Conservation (phyloP, 2,888 invertebrate species). For the Scrobipalpa costella region DNA sequence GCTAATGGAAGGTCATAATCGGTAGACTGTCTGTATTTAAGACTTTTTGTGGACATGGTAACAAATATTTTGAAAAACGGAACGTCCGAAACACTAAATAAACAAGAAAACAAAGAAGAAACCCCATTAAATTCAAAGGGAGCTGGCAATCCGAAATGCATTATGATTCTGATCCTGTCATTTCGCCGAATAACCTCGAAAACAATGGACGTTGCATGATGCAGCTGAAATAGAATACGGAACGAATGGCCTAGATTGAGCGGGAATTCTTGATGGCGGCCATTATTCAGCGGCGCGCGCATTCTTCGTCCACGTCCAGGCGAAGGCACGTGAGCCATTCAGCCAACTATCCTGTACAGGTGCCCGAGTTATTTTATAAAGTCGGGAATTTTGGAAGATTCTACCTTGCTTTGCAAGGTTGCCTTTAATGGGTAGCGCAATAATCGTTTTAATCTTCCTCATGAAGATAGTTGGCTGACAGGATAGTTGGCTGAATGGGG, state of each 20-base stretch:
- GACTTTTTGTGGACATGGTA: background rate
- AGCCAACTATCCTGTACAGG: constrained; percentile 22
- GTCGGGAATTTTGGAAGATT: background rate
- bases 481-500: too few relatives aligned
- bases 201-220: constrained; percentile 20
- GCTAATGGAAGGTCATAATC: constrained; percentile 3
- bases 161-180: constrained; percentile 3
- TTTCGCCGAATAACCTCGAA: constrained; percentile 16
- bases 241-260: constrained; percentile 26
- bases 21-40: background rate
- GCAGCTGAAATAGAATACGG: constrained; percentile 26
- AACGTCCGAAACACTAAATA: too few relatives aligned
- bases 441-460: too few relatives aligned
- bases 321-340: constrained; percentile 21
- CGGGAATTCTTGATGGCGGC: constrained; percentile 27
- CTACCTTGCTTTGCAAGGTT: background rate
- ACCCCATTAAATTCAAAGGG: constrained; percentile 2
- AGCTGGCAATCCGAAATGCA: background rate
- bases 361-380: constrained; percentile 17
- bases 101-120: background rate
- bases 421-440: too few relatives aligned
- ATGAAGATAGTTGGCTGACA: too few relatives aligned
- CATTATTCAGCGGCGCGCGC: constrained; percentile 28
- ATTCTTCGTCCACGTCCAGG: constrained; percentile 24
- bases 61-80: background rate